phyloP scores from a whole-genome alignment of 2,888 invertebrate species.

The Lydus trimaculatus region DNA sequence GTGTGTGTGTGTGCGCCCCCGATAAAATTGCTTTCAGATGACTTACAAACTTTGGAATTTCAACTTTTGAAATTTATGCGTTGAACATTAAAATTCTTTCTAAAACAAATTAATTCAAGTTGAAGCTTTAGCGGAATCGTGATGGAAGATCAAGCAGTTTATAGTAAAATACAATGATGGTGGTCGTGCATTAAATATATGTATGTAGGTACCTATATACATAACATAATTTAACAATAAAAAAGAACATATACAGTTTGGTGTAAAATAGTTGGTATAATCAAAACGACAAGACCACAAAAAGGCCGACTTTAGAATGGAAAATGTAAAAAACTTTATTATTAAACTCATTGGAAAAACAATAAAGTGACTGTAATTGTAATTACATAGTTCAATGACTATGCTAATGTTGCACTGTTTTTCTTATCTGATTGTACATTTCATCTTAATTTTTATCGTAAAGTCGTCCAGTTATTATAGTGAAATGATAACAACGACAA shows the following conservation, averaged over 20 bases:
- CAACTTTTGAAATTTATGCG: constrained; percentile 29
- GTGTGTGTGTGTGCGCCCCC: too few relatives aligned
- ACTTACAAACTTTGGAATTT: constrained; percentile 27
- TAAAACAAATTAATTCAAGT: constrained; percentile 27
- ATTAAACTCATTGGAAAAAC: constrained; percentile 18
- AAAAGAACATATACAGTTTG: too few relatives aligned
- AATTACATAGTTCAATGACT: constrained; percentile 42
- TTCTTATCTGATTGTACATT: background rate
- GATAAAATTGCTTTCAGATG: constrained; percentile 29
- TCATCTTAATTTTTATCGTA: too few relatives aligned
- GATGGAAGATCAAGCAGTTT: background rate
- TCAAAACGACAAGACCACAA: background rate
- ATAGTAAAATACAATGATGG: background rate
- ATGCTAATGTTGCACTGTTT: constrained; percentile 35
- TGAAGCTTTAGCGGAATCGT: background rate
- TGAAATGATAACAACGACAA: background rate
- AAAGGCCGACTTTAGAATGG: background rate
- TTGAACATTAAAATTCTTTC: constrained; percentile 29
- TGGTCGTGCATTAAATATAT: background rate
- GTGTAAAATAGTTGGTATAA: background rate
- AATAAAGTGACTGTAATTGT: constrained; percentile 32
- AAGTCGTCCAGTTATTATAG: too few relatives aligned
- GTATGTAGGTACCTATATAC: too few relatives aligned
- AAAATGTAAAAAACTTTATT: background rate
- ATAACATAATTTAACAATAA: too few relatives aligned